Evolutionary conservation across 1,140 invertebrate genomes (phyloP), one percentile per base, ranked within the genome.

Genomic region (Cydia pomonella): DNA sequence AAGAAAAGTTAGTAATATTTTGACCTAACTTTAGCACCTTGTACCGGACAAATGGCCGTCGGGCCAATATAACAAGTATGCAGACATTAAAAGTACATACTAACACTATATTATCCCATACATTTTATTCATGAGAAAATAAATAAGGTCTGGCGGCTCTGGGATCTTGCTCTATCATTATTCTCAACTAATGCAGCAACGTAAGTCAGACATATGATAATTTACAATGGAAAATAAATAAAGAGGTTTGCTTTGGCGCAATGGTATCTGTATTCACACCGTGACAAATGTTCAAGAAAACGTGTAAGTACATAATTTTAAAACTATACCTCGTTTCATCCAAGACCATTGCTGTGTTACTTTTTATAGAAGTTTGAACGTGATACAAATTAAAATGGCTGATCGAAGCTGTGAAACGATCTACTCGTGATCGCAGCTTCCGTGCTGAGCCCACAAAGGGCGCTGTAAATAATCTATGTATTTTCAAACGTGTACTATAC

Each of bases 381-480:
- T n/a, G n/a, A 59, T 59, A 59, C 23, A 50, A 50, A 44, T 44
- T 44, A 16, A 44, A 44, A 23, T 10, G 53, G n/a, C 16, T 23
- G 53, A 23, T 59, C 9, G 21, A 59, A 59, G n/a, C n/a, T 59
- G 7, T 59, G 7, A 59, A 21, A 9, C 53, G 53, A 59, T 59
- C 53, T 59, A 59, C 53, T 21, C 2, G 9, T 23, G 53, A 59
- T 59, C 18, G 53, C 18, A 21, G 53, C 21, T 21, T 25, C 41
- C n/a, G 21, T 23, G 44, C 41, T 9, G 4, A 38, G n/a, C 16
- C 33, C 64, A 33, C n/a, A 33, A 18, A 33, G 27, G 29, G 64
- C 27, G 27, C 27, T 69, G 33, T 18, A 69, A 69, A 18, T 2
- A 66, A 21, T 72, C 41, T 10, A 72, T 72, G 25, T 72, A 72